phyloP scores from a whole-genome alignment of 1,140 invertebrate species.

The Meloidogyne hapla region DNA sequence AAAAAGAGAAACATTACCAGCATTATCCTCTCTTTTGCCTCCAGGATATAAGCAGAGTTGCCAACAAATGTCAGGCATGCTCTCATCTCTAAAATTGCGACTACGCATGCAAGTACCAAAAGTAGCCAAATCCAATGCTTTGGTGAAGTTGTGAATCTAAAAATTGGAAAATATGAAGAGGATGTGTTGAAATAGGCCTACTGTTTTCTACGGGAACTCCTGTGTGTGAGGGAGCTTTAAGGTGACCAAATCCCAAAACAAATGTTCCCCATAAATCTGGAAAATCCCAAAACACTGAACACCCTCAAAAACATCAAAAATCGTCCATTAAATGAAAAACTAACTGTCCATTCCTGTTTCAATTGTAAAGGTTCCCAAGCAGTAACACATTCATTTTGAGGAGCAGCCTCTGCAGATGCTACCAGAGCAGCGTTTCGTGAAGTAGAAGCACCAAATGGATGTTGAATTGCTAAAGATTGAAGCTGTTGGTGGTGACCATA shows the following conservation, averaged over 20 bases:
- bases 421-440: neutral
- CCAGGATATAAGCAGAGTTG: constrained; percentile 62
- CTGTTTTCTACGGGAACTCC: too few relatives aligned
- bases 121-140: constrained; percentile 55
- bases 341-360: constrained; percentile 58
- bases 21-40: constrained; percentile 62
- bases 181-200: too few relatives aligned
- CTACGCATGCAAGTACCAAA: constrained; percentile 61
- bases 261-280: too few relatives aligned
- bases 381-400: constrained; percentile 51
- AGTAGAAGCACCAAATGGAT: constrained; percentile 17
- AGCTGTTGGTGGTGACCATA: neutral
- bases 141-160: constrained; percentile 58
- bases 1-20: constrained; percentile 61
- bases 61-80: constrained; percentile 61
- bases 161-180: constrained; percentile 21
- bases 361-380: constrained; percentile 53
- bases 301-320: neutral
- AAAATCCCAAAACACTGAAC: constrained; percentile 6
- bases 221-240: too few relatives aligned
- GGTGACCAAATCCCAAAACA: too few relatives aligned
- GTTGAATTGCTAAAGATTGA: neutral
- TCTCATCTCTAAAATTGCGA: constrained; percentile 50
- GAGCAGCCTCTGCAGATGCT: neutral
- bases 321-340: constrained; percentile 9